Base-by-base conservation (phyloP, 2,113 vertebrate genomes). In the Camelus bactrianus region DNA sequence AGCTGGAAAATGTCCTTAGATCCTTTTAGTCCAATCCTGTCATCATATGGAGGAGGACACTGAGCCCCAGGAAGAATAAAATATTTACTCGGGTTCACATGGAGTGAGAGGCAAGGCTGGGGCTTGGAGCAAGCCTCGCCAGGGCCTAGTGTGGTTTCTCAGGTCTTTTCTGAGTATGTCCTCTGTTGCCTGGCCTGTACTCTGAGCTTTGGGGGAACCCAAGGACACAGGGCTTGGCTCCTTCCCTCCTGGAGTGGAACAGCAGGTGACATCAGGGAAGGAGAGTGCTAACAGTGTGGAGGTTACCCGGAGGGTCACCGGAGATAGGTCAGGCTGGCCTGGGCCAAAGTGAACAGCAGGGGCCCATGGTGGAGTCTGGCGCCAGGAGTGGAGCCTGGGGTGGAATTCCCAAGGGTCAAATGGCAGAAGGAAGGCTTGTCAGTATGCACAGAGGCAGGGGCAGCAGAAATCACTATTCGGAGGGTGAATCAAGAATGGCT, bases 271-370 rank as follows among this genome's bases (percentile, higher is more conserved):
- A 10, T 42, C 32, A 58, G 42, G 19, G 24, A 30, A 8, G 1
- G 13, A 19, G 28, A 0, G 5, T 48, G 54, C 14, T 15, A 9
- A 35, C 30, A 26, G 19, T 7, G 38, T 10, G 65, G 30, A 11
- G 50, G 72, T 19, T 28, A 20, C 46, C 10, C 0, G 0, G 15
- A 16, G 64, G 16, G 26, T 15, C 12, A 1, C 4, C 0, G 19
- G 38, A 10, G 30, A 42, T 1, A 8, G 28, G 52, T 22, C 72
- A 26, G 81, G 46, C 17, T n/a, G 52, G 14, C 38, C 15, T n/a
- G 82, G 54, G 69, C 42, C n/a, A 0, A 48, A 48, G 22, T 0
- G 8, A 38, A 77, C n/a, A 60, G 73, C 73, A 8, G 7, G 62
- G 69, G 65, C 28, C 17, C 2, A 0, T 0, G 13, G 48, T 17